Evolutionary conservation across 2,888 invertebrate genomes (phyloP).

Genomic region (Rosalia funebris): DNA sequence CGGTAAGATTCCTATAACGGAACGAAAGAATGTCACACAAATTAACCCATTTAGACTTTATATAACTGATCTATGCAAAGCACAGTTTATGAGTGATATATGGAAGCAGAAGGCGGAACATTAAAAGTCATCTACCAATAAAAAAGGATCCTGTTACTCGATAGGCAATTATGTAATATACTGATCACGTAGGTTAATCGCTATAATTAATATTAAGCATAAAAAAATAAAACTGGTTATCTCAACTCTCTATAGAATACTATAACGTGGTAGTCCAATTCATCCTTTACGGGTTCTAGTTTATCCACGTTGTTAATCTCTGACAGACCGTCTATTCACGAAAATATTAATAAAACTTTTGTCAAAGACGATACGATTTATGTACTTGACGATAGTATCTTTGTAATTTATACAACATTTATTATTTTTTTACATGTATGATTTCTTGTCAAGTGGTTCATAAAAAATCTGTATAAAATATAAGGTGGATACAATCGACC

Average conservation of each 20-base stretch:
- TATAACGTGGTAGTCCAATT: background rate
- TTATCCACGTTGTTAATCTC: too few relatives aligned
- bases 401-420: background rate
- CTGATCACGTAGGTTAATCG: background rate
- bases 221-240: background rate
- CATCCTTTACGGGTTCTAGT: too few relatives aligned
- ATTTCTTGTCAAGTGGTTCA: too few relatives aligned
- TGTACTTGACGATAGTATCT: background rate
- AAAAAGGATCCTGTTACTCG: background rate
- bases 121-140: background rate
- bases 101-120: background rate
- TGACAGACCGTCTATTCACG: too few relatives aligned
- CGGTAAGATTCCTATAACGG: too few relatives aligned
- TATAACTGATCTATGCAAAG: too few relatives aligned
- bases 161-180: background rate
- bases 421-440: too few relatives aligned
- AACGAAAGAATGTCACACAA: too few relatives aligned
- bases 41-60: too few relatives aligned
- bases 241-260: background rate
- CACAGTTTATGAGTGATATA: background rate
- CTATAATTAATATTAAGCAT: slow-evolving; percentile 12
- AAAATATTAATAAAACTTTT: background rate
- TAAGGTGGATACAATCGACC: too few relatives aligned
- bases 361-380: too few relatives aligned
- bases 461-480: too few relatives aligned